Evolutionary conservation across 2,888 invertebrate species (phyloP).

Genomic region (Brachyopa scutellaris): DNA sequence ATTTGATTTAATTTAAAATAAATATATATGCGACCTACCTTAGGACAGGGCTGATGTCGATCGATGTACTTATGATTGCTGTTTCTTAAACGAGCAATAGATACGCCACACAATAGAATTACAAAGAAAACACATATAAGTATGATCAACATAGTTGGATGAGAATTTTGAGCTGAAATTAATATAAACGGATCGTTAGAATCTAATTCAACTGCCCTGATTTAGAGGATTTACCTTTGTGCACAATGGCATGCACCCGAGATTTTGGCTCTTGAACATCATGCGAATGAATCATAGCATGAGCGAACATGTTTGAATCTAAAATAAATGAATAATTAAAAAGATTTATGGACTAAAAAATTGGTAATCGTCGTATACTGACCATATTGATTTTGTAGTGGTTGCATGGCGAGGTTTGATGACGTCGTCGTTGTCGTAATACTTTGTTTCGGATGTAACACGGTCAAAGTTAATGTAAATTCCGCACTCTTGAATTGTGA

Average conservation of each 20-base stretch:
- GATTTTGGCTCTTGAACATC: slow-evolving; percentile 80
- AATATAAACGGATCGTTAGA: too few relatives aligned
- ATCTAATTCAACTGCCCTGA: too few relatives aligned
- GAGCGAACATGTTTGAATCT: slow-evolving; percentile 82
- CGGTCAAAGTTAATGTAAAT: slow-evolving; percentile 95
- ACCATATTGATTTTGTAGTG: slow-evolving; percentile 73
- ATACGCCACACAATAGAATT: slow-evolving; percentile 80
- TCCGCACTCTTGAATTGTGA: slow-evolving; percentile 97
- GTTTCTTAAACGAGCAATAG: slow-evolving; percentile 80
- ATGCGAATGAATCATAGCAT: slow-evolving; percentile 80
- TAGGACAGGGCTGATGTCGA: slow-evolving; percentile 80
- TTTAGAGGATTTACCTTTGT: slow-evolving; percentile 76
- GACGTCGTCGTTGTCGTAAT: slow-evolving; percentile 84
- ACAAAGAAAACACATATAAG: slow-evolving; percentile 81
- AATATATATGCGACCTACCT: too few relatives aligned
- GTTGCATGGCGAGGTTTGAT: slow-evolving; percentile 83
- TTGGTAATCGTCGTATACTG: too few relatives aligned
- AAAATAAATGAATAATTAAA: slow-evolving; percentile 32
- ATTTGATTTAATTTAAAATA: too few relatives aligned
- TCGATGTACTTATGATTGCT: slow-evolving; percentile 79
- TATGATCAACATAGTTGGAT: slow-evolving; percentile 81
- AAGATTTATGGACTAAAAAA: too few relatives aligned
- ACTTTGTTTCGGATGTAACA: slow-evolving; percentile 90
- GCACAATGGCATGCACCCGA: slow-evolving; percentile 78
- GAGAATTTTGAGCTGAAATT: slow-evolving; percentile 79